Conservation (phyloP, 2,113 vertebrate genomes). For the Gadus macrocephalus region DNA sequence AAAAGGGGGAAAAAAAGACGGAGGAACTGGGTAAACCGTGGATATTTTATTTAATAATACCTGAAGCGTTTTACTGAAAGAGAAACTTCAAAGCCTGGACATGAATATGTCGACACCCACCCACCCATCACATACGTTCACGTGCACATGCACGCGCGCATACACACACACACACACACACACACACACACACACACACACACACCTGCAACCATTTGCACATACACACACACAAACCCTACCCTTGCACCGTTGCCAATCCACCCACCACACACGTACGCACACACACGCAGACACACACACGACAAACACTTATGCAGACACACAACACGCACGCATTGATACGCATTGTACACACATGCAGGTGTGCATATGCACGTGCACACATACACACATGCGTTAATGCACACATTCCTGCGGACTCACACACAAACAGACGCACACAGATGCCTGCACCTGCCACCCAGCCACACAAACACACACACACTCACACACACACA, state of each 20-base stretch:
- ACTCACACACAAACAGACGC: background rate
- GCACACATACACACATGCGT: slow-evolving; percentile 3
- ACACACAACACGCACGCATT: background rate
- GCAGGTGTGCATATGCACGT: background rate
- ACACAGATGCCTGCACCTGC: background rate
- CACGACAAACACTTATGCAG: background rate
- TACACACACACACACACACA: too few relatives aligned
- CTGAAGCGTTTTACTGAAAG: slow-evolving; percentile 18
- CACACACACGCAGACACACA: too few relatives aligned
- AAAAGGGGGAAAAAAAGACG: slow-evolving; percentile 14
- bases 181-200: too few relatives aligned
- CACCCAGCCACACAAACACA: too few relatives aligned
- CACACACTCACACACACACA: background rate
- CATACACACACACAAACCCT: too few relatives aligned
- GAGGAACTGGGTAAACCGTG: slow-evolving; percentile 41
- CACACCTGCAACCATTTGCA: too few relatives aligned
- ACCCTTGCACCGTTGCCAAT: too few relatives aligned
- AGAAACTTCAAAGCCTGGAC: slow-evolving; percentile 32
- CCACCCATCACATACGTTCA: too few relatives aligned
- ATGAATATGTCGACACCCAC: slow-evolving; percentile 3
- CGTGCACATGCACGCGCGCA: too few relatives aligned
- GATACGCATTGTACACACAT: background rate
- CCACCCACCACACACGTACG: too few relatives aligned
- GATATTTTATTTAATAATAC: slow-evolving; percentile 30
- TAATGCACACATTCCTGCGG: too few relatives aligned